phyloP scores from a whole-genome alignment of 2,888 invertebrate genomes.

The Alitta virens region DNA sequence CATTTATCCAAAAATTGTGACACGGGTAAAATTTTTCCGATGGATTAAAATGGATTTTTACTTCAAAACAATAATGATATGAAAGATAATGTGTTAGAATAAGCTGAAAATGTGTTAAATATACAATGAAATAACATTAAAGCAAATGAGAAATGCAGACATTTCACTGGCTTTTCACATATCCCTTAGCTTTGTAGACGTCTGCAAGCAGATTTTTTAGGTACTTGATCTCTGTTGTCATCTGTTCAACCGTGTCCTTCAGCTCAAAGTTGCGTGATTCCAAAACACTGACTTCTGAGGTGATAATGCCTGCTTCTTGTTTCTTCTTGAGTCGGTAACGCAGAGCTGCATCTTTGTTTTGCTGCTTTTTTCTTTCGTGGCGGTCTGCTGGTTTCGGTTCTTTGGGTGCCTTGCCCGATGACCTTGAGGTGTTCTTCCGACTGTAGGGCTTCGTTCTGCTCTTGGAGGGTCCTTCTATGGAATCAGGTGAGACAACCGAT shows the following conservation, averaged over 20 bases:
- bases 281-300: slow-evolving; percentile 17
- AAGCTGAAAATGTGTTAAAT: too few species aligned
- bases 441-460: neutral
- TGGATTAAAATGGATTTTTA: too few species aligned
- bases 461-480: neutral
- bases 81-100: too few species aligned
- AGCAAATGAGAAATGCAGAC: too few species aligned
- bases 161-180: neutral
- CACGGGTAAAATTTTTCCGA: too few species aligned
- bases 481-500: neutral
- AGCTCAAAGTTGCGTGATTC: slow-evolving; percentile 26
- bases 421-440: slow-evolving; percentile 8
- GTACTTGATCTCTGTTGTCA: slow-evolving; percentile 30
- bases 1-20: too few species aligned
- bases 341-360: slow-evolving; percentile 32
- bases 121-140: too few species aligned
- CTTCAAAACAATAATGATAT: too few species aligned
- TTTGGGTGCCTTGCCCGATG: neutral
- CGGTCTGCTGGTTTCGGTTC: neutral
- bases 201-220: slow-evolving; percentile 28
- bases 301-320: slow-evolving; percentile 13
- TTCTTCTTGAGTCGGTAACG: slow-evolving; percentile 30
- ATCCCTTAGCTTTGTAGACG: slow-evolving; percentile 18
- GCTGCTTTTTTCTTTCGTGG: slow-evolving; percentile 28
- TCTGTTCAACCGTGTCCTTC: slow-evolving; percentile 26